Evolutionary conservation across 2,113 vertebrate genomes (phyloP).

Genomic region (Perca flavescens): DNA sequence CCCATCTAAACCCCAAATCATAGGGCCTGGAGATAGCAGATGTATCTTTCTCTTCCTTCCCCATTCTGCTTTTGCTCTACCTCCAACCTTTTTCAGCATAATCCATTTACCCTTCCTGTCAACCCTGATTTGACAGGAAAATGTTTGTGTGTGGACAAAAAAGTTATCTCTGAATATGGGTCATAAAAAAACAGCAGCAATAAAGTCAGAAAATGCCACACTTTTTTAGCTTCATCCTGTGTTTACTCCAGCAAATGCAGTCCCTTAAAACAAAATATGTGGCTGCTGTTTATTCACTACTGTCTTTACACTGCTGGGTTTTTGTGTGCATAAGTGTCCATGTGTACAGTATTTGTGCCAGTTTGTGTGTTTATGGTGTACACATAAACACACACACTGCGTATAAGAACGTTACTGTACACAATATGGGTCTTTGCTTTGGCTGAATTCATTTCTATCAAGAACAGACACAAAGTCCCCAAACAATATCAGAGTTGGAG

Average conservation of each 20-base stretch:
- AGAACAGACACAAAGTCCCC: constrained; percentile 63
- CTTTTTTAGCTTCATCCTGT: not conserved
- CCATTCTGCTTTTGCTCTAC: constrained; percentile 10
- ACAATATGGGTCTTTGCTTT: constrained; percentile 52
- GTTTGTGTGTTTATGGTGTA: constrained; percentile 38
- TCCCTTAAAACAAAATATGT: constrained; percentile 44
- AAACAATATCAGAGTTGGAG: constrained; percentile 69
- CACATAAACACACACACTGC: constrained; percentile 19
- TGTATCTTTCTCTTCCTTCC: not conserved
- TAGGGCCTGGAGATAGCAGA: not conserved
- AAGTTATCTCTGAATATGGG: constrained; percentile 31
- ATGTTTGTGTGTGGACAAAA: not conserved
- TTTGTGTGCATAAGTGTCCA: not conserved
- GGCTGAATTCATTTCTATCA: constrained; percentile 63
- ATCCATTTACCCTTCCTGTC: constrained; percentile 32
- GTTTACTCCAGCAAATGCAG: constrained; percentile 20
- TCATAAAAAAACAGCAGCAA: constrained; percentile 44
- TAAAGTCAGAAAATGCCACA: not conserved
- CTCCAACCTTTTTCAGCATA: constrained; percentile 12
- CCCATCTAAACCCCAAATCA: constrained; percentile 3
- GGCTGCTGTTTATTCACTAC: constrained; percentile 19
- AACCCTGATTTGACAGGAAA: constrained; percentile 28
- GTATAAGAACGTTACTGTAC: constrained; percentile 11
- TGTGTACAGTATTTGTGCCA: constrained; percentile 7
- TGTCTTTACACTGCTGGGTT: constrained; percentile 17